A percentile compares a stretch with the other conserved stretches of the same genome.
Conservation (phyloP, 2,797 vertebrate species). For the Amphiprion clarkii region DNA sequence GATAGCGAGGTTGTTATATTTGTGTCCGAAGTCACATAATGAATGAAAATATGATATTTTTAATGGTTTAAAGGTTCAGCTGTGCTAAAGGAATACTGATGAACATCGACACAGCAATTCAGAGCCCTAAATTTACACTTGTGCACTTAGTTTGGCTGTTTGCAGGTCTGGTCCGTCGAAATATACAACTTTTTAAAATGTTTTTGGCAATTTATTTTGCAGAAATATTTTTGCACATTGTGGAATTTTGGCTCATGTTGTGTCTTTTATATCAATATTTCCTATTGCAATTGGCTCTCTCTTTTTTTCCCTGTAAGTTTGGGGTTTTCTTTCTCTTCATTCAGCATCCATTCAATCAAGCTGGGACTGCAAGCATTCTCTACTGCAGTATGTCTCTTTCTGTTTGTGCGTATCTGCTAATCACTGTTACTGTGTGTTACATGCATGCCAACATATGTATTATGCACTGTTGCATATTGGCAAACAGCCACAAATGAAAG, state of each 20-base stretch:
- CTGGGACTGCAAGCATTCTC: constrained; percentile 11
- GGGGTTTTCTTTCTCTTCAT: constrained; percentile 33
- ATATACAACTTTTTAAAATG: not conserved
- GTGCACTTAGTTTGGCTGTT: not conserved
- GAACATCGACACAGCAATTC: constrained; percentile 9
- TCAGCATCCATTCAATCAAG: constrained; percentile 34
- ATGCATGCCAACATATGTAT: not conserved
- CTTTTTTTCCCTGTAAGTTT: constrained; percentile 9
- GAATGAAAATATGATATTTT: not conserved
- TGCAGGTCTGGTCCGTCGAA: not conserved
- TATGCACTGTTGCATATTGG: not conserved
- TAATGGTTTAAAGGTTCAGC: constrained; percentile 12
- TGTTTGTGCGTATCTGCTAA: not conserved
- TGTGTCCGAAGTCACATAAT: constrained; percentile 17
- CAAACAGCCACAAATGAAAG: constrained; percentile 17
- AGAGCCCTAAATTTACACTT: constrained; percentile 39
- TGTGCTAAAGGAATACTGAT: constrained; percentile 12
- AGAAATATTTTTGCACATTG: not conserved
- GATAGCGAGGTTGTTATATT: not conserved
- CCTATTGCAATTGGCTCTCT: not conserved
- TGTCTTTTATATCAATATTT: not conserved
- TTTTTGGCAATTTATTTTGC: not conserved
- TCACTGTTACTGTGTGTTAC: not conserved
- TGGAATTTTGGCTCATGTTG: not conserved
- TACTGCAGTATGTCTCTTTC: not conserved